These are phyloP conservation scores for Littorina saxatilis DNA, from an alignment of 1,140 invertebrate genomes.

Conservation along the genomic window DNA sequence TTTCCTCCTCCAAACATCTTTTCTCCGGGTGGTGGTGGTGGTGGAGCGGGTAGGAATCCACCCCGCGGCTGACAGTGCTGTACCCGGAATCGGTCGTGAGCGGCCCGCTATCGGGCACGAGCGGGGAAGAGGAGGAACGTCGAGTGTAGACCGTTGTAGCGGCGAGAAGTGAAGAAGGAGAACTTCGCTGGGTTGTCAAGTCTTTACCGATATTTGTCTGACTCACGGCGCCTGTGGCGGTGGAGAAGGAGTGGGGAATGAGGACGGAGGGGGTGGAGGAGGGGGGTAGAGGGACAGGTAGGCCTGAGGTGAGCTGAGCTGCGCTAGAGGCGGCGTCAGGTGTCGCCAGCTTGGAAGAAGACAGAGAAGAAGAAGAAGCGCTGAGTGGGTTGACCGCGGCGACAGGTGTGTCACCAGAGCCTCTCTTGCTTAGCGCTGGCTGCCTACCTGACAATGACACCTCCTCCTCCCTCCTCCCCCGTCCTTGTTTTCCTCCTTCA, in stretches of 20 bases:
- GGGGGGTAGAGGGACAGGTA: not conserved
- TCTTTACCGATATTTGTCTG: not conserved
- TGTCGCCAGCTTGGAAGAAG: not conserved
- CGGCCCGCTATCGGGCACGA: not conserved
- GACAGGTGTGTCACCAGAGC: not conserved
- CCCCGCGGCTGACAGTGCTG: conserved; percentile 36
- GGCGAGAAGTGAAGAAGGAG: not conserved
- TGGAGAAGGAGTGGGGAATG: not conserved
- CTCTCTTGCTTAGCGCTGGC: no score
- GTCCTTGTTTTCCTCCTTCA: not conserved
- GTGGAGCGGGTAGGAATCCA: not conserved
- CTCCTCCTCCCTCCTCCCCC: not conserved
- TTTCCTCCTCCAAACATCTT: no score
- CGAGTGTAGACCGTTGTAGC: no score
- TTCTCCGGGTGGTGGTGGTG: no score
- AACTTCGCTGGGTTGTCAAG: not conserved
- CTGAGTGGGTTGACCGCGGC: not conserved
- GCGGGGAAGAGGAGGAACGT: not conserved
- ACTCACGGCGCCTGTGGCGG: no score
- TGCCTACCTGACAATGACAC: no score
- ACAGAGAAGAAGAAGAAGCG: not conserved
- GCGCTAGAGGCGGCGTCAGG: not conserved
- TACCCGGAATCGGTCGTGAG: conserved; percentile 44
- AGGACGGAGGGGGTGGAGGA: not conserved
- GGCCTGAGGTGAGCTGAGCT: not conserved